phyloP scores from a whole-genome alignment of 2,888 invertebrate genomes.

The Heteromyza rotundicornis region DNA sequence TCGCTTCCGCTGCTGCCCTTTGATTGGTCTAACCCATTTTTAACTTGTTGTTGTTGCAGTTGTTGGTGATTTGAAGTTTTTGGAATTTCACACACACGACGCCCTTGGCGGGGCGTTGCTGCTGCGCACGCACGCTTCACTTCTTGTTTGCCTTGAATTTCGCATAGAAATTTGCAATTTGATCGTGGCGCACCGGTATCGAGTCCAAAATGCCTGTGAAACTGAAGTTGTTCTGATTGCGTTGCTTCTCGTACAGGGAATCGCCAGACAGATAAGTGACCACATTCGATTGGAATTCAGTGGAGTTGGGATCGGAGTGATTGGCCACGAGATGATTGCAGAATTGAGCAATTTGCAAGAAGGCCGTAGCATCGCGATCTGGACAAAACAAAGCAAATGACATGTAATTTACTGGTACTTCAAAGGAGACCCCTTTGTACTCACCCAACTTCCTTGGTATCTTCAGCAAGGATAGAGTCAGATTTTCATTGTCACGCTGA shows the following conservation, averaged over 20 bases:
- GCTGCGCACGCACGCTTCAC: constrained; percentile 44
- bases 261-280: constrained; percentile 81
- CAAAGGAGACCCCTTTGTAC: not conserved
- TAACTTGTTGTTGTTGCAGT: constrained; percentile 39
- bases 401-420: not conserved
- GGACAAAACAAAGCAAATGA: not conserved
- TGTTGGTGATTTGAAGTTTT: constrained; percentile 19
- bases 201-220: constrained; percentile 79
- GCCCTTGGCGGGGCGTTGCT: constrained; percentile 17
- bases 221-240: constrained; percentile 69
- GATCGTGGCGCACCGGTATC: constrained; percentile 82
- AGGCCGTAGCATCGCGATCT: constrained; percentile 62
- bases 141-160: constrained; percentile 78
- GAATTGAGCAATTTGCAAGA: constrained; percentile 61
- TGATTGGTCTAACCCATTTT: constrained; percentile 44
- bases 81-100: constrained; percentile 20
- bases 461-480: constrained; percentile 74
- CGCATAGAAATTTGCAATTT: constrained; percentile 80
- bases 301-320: constrained; percentile 64
- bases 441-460: constrained; percentile 79
- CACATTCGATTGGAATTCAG: constrained; percentile 64
- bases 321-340: constrained; percentile 61
- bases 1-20: constrained; percentile 33
- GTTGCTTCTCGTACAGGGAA: constrained; percentile 58
- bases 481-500: constrained; percentile 82